Base-by-base conservation (phyloP, 2,888 invertebrate species). In the Didymodactylos carnosus region DNA sequence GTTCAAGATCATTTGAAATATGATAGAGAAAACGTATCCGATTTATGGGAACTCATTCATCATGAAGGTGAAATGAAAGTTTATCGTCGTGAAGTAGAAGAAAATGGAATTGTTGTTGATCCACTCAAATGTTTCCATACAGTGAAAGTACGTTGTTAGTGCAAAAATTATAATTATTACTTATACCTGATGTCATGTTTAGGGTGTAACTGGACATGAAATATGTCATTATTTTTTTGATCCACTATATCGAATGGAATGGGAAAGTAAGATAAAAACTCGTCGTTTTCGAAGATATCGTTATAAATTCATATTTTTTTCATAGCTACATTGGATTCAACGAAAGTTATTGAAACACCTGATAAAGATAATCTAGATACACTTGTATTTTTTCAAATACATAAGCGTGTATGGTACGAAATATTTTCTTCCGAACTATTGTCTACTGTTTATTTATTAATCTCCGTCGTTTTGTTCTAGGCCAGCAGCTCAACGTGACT, bases 361-460 rank as follows among this genome's bases (percentile, higher is more conserved):
- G 80, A 90, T 16, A 89, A 89, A 43, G 94, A 98, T 84, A n/a
- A n/a, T n/a, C n/a, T n/a, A n/a, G n/a, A n/a, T n/a, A 91, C 94
- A 39, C 85, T 94, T 78, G 87, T 98, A 77, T 92, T 94, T 85
- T 79, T 82, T 76, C 83, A 98, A 86, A 90, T 93, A 77, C 94
- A 98, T 86, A 98, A 97, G 86, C 88, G 97, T 76, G 91, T 98
- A 81, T 99, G 98, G 98, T n/a, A n/a, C n/a, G n/a, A n/a, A n/a
- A n/a, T n/a, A n/a, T n/a, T n/a, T n/a, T n/a, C n/a, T n/a, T n/a
- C n/a, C n/a, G n/a, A n/a, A n/a, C n/a, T n/a, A n/a, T n/a, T n/a
- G n/a, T n/a, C n/a, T n/a, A n/a, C n/a, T n/a, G n/a, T n/a, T n/a
- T n/a, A n/a, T n/a, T n/a, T n/a, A n/a, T n/a, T n/a, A n/a, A n/a